Evolutionary conservation across 2,797 vertebrate genomes (phyloP), one percentile per base, ranked within the genome.

Genomic region (Rhyacichthys aspro): DNA sequence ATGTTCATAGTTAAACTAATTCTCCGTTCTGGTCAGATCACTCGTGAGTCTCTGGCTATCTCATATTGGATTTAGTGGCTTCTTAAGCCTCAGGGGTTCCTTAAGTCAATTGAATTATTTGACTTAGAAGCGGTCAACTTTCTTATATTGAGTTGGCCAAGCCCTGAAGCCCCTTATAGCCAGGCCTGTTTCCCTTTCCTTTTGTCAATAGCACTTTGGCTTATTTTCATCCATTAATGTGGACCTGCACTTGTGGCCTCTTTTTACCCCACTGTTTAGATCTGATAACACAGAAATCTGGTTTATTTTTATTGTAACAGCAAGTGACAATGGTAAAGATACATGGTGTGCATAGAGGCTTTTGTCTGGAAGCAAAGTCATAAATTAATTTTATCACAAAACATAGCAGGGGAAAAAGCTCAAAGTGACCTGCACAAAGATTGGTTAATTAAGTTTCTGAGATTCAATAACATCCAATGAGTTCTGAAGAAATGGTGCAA

Each of bases 21-120:
- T 82, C 60, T 49, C 70, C 49, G 62, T 83, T 80, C 73, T 80
- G 78, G 72, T 81, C 52, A 76, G 76, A 79, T 83, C 73, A 74
- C 80, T 86, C 74, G 68, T 44, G 46, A 50, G 71, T 83, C 75
- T 82, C 81, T 77, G 73, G 74, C 50, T 74, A 63, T 82, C 85
- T 83, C 46, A 67, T 76, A 80, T 89, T 85, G 79, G 69, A 75
- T 88, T 83, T 70, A 57, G 70, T 69, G 74, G 76, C 74, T 89
- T 88, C 83, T 82, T 82, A 80, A 79, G 78, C 87, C 72, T 1
- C 46, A 83, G 83, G 85, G 76, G 75, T 88, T 90, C 79, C 76
- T 85, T 79, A 82, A 79, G 76, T 88, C 86, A 85, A 85, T 84
- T 86, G 77, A 90, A 88, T 90, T 90, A 89, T 84, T 88, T 78